phyloP scores from a whole-genome alignment of 2,797 vertebrate species.

The Gymnocypris eckloni region DNA sequence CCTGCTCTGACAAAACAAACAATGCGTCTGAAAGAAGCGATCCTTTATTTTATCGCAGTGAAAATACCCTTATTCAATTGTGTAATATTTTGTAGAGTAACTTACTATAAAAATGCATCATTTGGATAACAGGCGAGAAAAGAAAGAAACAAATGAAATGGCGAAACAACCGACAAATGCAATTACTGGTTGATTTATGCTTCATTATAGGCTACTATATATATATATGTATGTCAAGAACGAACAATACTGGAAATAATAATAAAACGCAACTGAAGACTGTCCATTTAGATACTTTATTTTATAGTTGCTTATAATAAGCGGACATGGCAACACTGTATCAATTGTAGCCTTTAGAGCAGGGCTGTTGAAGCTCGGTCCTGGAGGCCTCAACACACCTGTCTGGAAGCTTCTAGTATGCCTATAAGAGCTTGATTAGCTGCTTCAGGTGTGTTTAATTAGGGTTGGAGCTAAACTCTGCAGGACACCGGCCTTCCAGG shows the following conservation, averaged over 20 bases:
- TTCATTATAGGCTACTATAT: neutral
- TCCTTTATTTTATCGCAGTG: neutral
- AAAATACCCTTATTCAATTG: neutral
- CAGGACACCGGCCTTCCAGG: no score
- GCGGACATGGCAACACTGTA: neutral
- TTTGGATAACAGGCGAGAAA: neutral
- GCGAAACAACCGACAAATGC: neutral
- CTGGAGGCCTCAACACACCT: no score
- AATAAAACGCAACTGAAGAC: neutral
- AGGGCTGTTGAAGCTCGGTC: no score
- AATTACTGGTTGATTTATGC: neutral
- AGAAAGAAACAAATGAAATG: neutral
- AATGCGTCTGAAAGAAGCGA: neutral
- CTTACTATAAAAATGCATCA: neutral
- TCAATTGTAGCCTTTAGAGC: neutral
- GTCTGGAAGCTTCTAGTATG: no score
- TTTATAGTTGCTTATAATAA: neutral
- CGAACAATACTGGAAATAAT: neutral
- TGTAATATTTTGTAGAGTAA: no score
- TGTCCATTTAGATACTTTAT: neutral
- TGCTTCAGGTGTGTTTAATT: no score
- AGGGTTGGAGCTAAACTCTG: no score
- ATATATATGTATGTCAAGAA: neutral
- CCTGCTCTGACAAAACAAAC: constrained; percentile 13
- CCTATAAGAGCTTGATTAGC: no score